Evolutionary conservation across 2,888 invertebrate genomes (phyloP), one percentile per base, ranked within the genome.

Genomic region (Andrena minutula): DNA sequence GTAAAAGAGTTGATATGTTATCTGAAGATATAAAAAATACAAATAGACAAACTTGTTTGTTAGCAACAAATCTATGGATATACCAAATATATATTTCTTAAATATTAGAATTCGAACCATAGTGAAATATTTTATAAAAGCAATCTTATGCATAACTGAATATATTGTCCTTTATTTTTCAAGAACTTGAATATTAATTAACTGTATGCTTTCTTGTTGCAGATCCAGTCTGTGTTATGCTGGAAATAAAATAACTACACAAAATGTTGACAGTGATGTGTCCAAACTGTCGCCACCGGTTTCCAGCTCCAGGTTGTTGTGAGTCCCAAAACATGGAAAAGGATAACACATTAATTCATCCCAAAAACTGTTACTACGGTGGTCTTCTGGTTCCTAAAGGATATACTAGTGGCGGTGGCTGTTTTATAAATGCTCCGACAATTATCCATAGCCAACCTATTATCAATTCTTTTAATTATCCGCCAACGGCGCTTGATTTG

Each of bases 221-320:
- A 83, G 83, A 73, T 75, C 64, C 47, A 65, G 41, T 64, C 63
- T 64, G 69, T 86, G 80, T 86, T 85, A 84, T 84, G 88, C 76
- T 78, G 72, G 63, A 56, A 74, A 23, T 28, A 49, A 72, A 68
- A 70, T 76, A 77, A 58, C 32, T 58, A 60, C 30, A 49, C 80
- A 90, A 78, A 81, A 93, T 93, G 93, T 87, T 93, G 95, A 95
- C 94, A 95, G 95, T 95, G 93, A 94, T 94, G 94, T 96, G 96
- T 93, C 96, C 96, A 83, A 96, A 96, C 94, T 97, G 96, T 95
- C 95, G 95, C 93, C 96, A 96, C 95, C 95, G 96, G 86, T 95
- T 95, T 92, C 93, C 93, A 92, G 94, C 92, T 28, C 86, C 90
- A 6, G 92, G 92, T 53, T 93, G 92, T 84, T 93, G 92, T 76